Evolutionary conservation across 2,888 invertebrate genomes (phyloP).

Genomic region (Deilephila porcellus): DNA sequence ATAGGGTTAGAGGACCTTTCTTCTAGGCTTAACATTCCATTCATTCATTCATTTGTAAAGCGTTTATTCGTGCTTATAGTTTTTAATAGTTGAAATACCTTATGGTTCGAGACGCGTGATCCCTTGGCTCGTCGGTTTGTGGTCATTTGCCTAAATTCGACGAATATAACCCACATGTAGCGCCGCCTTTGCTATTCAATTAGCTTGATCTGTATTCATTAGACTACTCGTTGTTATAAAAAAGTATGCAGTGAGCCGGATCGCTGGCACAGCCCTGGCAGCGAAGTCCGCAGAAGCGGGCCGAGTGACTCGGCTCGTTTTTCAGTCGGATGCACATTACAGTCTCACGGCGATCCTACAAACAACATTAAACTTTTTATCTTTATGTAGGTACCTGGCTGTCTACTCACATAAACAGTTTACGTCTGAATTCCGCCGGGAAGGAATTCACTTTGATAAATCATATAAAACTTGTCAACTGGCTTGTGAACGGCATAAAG

Average conservation of each 20-base stretch:
- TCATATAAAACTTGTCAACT: slow-evolving; percentile 26
- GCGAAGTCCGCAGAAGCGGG: slow-evolving; percentile 39
- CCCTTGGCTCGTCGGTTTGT: no score
- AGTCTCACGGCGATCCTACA: slow-evolving; percentile 53
- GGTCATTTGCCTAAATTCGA: no score
- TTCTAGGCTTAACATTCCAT: no score
- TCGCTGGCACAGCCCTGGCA: slow-evolving; percentile 4
- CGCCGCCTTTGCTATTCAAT: no score
- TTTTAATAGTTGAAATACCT: background rate
- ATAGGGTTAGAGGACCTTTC: no score
- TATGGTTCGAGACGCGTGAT: no score
- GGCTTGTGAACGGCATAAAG: slow-evolving; percentile 16
- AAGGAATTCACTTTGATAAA: slow-evolving; percentile 21
- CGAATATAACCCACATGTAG: no score
- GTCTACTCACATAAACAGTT: slow-evolving; percentile 27
- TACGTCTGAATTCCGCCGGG: slow-evolving; percentile 19
- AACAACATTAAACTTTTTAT: slow-evolving; percentile 66
- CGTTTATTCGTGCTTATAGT: no score
- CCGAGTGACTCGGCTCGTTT: slow-evolving; percentile 56
- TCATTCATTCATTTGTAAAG: no score
- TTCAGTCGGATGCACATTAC: slow-evolving; percentile 61
- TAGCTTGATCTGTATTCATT: no score
- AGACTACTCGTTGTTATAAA: no score
- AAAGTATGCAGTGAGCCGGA: no score
- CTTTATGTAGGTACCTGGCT: slow-evolving; percentile 34